Evolutionary conservation across 2,113 vertebrate species (phyloP).

Genomic region (Gavialis gangeticus): DNA sequence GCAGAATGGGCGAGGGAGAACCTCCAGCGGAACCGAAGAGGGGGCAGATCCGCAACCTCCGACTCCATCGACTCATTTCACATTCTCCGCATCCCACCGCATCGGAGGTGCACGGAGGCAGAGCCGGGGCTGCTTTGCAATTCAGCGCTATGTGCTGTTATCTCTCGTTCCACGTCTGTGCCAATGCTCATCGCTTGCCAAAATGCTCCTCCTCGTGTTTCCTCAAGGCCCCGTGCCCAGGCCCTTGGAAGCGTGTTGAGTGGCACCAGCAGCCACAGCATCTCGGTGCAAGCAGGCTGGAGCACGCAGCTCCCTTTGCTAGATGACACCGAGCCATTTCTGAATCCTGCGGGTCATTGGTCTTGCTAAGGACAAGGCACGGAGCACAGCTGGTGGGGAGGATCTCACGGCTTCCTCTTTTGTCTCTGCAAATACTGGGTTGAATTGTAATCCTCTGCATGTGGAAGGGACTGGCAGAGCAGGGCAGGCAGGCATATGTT

Average conservation of each 20-base stretch:
- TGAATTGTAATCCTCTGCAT: not conserved
- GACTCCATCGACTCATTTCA: not conserved
- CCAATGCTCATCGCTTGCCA: not conserved
- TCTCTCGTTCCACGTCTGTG: not conserved
- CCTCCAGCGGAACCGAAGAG: not conserved
- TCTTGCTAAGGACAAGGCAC: not conserved
- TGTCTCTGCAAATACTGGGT: not conserved
- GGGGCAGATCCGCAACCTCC: not conserved
- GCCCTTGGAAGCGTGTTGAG: not conserved
- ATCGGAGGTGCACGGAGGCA: not conserved
- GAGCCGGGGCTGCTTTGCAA: not conserved
- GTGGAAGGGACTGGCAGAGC: not conserved
- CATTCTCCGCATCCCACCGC: not conserved
- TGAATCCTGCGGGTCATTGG: not conserved
- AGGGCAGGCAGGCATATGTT: not conserved
- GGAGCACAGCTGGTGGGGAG: not conserved
- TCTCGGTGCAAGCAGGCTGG: too few species aligned
- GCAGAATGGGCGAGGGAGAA: not conserved
- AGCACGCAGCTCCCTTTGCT: not conserved
- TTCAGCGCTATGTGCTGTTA: too few species aligned
- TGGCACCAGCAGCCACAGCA: not conserved
- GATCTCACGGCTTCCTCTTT: not conserved
- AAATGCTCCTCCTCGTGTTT: not conserved
- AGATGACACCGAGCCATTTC: not conserved
- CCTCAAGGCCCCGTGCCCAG: not conserved